Conservation (phyloP, 92 coral and sea anemone species). For the Zoanthus solanderi region DNA sequence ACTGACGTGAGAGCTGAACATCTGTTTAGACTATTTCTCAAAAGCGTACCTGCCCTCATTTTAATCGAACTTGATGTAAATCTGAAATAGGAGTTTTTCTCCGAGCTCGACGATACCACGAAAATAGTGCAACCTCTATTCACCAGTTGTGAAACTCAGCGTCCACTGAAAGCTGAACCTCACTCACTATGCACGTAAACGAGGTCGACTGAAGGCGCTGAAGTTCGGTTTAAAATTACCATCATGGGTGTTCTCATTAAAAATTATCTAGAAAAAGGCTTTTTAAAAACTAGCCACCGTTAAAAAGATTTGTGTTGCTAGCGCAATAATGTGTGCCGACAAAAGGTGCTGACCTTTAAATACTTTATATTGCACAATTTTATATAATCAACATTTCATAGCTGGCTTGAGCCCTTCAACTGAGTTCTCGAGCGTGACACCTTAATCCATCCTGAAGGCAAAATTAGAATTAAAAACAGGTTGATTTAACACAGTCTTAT, state of each 20-base stretch:
- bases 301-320: constrained; percentile 6
- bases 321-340: constrained; percentile 9
- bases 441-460: constrained; percentile 45
- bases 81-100: constrained; percentile 18
- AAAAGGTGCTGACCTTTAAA: constrained; percentile 8
- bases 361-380: not conserved
- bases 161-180: constrained; percentile 1
- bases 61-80: constrained; percentile 21
- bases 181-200: constrained; percentile 23
- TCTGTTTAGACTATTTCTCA: constrained; percentile 44
- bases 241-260: constrained; percentile 67
- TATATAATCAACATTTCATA: constrained; percentile 17
- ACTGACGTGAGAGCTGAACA: constrained; percentile 22
- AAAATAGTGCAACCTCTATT: not conserved
- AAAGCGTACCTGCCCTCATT: constrained; percentile 41
- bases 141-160: not conserved
- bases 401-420: constrained; percentile 3
- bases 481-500: constrained; percentile 32
- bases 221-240: constrained; percentile 73
- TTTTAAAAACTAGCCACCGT: not conserved
- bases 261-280: constrained; percentile 4
- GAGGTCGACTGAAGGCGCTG: constrained; percentile 26
- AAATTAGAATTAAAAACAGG: constrained; percentile 40
- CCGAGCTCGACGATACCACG: not conserved
- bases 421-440: constrained; percentile 36